Evolutionary conservation across 2,113 vertebrate genomes (phyloP).

Genomic region (Alces alces): DNA sequence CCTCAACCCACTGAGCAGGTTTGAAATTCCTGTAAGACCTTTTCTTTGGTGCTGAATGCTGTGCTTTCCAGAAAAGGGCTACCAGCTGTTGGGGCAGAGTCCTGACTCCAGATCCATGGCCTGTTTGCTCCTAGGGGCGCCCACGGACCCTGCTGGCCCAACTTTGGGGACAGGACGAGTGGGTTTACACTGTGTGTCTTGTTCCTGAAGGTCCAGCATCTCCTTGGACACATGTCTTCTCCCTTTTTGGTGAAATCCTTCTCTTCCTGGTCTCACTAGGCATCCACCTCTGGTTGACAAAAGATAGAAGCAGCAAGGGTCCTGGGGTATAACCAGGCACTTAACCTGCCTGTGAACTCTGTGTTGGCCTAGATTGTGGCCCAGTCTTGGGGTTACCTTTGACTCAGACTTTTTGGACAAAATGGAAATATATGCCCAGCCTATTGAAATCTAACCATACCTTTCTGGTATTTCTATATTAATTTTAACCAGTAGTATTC

Average conservation of each 20-base stretch:
- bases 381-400: background rate
- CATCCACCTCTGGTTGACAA: background rate
- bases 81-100: background rate
- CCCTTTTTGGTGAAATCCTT: background rate
- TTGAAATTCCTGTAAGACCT: background rate
- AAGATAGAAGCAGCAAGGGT: background rate
- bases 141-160: background rate
- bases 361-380: fast-evolving
- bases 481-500: background rate
- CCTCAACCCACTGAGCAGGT: background rate
- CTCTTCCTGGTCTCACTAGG: background rate
- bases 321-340: background rate
- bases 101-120: background rate
- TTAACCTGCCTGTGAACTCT: background rate
- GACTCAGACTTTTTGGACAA: background rate
- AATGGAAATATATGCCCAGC: background rate
- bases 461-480: background rate
- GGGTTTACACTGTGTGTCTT: fast-evolving
- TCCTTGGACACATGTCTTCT: background rate
- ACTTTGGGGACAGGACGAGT: background rate
- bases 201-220: background rate
- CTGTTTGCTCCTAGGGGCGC: background rate
- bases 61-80: background rate
- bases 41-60: background rate
- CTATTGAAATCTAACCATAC: background rate